Base-by-base conservation (phyloP, 2,797 vertebrate species). In the Protosalanx chinensis region DNA sequence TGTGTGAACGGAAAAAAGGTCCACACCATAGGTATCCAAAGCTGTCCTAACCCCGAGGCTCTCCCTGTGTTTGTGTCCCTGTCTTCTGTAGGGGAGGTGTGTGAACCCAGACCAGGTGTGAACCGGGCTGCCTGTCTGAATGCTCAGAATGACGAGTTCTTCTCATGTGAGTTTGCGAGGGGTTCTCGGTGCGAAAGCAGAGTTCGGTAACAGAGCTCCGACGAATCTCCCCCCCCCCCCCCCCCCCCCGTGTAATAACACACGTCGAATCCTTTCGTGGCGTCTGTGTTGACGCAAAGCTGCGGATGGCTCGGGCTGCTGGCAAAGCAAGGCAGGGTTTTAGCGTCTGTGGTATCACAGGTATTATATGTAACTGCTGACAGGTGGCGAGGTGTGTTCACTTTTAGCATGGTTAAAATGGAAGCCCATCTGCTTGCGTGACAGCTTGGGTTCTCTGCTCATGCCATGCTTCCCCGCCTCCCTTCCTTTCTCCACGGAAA, bases 121-220 rank as follows among this genome's bases (percentile, higher is more conserved):
- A 94, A 93, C 37, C 88, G 86, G 60, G 91, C 90, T 62, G 87
- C 88, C 78, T 92, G 90, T 73, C 82, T 93, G 68, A 87, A 88
- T 0, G 89, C 87, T 63, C 79, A 91, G 76, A 80, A 77, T 12
- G 91, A 90, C 64, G 78, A 91, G 72, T 88, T 85, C 67, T 94
- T 90, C 82, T 89, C 92, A 72, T 94, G 91, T 1, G 87, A 94
- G 69, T 81, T 94, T 93, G 84, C 89, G 82, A 68, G 91, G 88
- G 65, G 85, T 46, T 46, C 85, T 79, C 92, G 91, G 80, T 94
- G 93, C 81, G 91, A 69, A 90, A 90, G 89, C 93, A 91, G 92
- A 72, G 64, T 92, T 91, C 93, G 91, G 92, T 94, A 93, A 94
- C 91, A 94, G 88, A 66, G 62, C 49, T 30, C 30, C 86, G 89